These are phyloP conservation scores for Calliopum simillimum DNA, from an alignment of 2,888 invertebrate species.

Conservation along the genomic window DNA sequence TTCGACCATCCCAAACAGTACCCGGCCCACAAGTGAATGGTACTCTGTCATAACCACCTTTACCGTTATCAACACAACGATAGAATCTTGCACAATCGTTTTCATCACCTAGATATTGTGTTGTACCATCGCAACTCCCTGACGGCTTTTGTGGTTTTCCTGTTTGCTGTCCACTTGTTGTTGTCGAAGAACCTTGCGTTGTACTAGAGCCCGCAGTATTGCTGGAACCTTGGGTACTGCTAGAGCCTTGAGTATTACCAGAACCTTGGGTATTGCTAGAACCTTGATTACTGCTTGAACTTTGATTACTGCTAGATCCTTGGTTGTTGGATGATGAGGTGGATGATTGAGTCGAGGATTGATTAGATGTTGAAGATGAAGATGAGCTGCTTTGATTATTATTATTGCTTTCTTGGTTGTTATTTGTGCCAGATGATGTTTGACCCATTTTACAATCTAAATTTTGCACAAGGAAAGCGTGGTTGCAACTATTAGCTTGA, in stretches of 20 bases:
- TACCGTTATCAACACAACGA: constrained; percentile 70
- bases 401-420: constrained; percentile 34
- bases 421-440: constrained; percentile 24
- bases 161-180: neutral
- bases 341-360: constrained; percentile 37
- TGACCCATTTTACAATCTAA: constrained; percentile 52
- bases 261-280: constrained; percentile 30
- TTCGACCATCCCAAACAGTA: constrained; percentile 72
- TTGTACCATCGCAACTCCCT: constrained; percentile 54
- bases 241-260: constrained; percentile 30
- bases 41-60: constrained; percentile 67
- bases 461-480: constrained; percentile 55
- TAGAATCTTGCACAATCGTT: constrained; percentile 72
- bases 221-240: constrained; percentile 36
- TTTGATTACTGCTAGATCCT: constrained; percentile 17
- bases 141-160: constrained; percentile 48
- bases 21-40: constrained; percentile 71
- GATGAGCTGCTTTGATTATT: constrained; percentile 19
- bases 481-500: constrained; percentile 69
- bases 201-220: constrained; percentile 37
- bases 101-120: constrained; percentile 66
- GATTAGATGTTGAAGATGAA: constrained; percentile 34
- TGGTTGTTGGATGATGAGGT: constrained; percentile 33
- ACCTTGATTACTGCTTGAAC: constrained; percentile 29
- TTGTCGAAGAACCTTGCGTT: neutral